Percentiles rank a stretch among this genome's conserved stretches.
phyloP scores from a whole-genome alignment of 2,888 invertebrate genomes.

The Alcis repandata region DNA sequence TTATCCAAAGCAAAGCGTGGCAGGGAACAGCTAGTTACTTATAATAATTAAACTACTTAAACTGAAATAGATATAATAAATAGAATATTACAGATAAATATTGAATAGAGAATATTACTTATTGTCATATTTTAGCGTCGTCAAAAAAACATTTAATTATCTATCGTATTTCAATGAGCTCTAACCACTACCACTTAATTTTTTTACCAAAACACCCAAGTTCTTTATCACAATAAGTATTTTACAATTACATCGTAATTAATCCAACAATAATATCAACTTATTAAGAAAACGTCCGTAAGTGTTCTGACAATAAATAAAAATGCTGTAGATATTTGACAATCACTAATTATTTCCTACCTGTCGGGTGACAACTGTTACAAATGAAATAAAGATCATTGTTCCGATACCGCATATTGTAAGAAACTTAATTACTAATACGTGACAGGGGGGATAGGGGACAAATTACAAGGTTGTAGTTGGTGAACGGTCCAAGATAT shows the following conservation, averaged over 20 bases:
- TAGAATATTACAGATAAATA: no score
- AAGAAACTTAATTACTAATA: conserved; percentile 68
- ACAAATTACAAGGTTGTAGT: conserved; percentile 61
- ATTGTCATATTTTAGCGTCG: no score
- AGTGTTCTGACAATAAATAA: background rate
- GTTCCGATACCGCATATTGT: conserved; percentile 54
- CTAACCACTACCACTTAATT: background rate
- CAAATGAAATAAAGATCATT: conserved; percentile 53
- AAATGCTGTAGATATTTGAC: conserved; percentile 11
- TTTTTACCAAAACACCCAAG: background rate
- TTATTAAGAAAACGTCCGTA: background rate
- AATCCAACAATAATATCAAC: background rate
- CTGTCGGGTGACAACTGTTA: conserved; percentile 42
- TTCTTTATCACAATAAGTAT: background rate
- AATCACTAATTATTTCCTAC: conserved; percentile 37
- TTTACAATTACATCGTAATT: background rate
- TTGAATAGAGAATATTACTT: no score
- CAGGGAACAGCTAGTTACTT: no score
- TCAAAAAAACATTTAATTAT: background rate
- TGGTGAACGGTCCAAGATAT: conserved; percentile 32
- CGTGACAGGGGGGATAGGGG: conserved; percentile 65
- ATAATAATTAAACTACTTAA: no score
- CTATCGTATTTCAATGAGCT: background rate
- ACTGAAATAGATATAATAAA: no score
- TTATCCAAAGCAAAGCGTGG: no score